Evolutionary conservation across 2,888 invertebrate species (phyloP), one percentile per base, ranked within the genome.

Genomic region (Agriopis aurantiaria): DNA sequence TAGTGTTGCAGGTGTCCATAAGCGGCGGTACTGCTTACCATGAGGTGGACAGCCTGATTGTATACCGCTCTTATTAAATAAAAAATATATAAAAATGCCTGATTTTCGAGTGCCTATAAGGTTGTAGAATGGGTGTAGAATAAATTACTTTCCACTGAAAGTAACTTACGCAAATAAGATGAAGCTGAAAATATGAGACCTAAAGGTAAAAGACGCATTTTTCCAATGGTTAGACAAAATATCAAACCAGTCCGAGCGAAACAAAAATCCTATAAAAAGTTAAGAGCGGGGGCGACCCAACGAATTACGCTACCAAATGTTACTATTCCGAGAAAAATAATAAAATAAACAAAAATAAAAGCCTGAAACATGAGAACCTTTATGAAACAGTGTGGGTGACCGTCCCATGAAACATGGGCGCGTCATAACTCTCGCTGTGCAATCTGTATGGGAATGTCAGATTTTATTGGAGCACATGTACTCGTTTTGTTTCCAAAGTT

Each of bases 361-460:
- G 72, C 71, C 17, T 60, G 64, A 69, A 43, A 64, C 64, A 64
- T 69, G 60, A 49, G 64, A 69, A 60, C 59, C 59, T 45, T 55
- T 64, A 64, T 56, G 52, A 58, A 61, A 68, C 73, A 70, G 74
- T 78, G 74, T 78, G 78, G 75, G 75, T 78, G 75, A 77, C 71
- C 70, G 69, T 76, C 75, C 62, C 75, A 76, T 74, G 77, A 78
- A 78, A 80, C 80, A 81, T 80, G 76, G 76, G 76, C 73, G 72
- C 52, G 69, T 78, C 73, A 81, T 85, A 82, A 82, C 74, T 83
- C 78, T 75, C 71, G 70, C 66, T 61, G 67, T 65, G 67, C 75
- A 71, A 75, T 78, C 69, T 79, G 77, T 72, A 78, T 77, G 77
- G 79, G 77, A 77, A 81, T 77, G 78, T 81, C 81, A 78, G 75